Evolutionary conservation across 2,113 vertebrate genomes (phyloP).

Genomic region (Lynx canadensis): DNA sequence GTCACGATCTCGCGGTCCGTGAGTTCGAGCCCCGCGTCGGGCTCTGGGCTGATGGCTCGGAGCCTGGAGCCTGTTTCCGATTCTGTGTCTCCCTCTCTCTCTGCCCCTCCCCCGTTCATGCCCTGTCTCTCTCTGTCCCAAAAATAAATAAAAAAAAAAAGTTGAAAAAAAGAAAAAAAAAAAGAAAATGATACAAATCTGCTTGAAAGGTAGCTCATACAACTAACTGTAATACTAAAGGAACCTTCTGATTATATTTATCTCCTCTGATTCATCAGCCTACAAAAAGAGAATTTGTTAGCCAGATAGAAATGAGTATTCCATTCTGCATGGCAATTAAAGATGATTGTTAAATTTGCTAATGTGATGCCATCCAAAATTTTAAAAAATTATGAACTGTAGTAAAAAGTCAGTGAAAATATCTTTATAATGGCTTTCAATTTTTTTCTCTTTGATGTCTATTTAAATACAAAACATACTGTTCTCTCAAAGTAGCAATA

Average conservation of each 20-base stretch:
- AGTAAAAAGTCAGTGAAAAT: not conserved
- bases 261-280: not conserved
- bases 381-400: not conserved
- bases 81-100: too few species aligned
- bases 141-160: too few species aligned
- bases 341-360: not conserved
- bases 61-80: too few species aligned
- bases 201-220: not conserved
- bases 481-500: not conserved
- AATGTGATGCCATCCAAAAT: not conserved
- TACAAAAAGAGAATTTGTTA: not conserved
- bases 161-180: too few species aligned
- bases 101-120: too few species aligned
- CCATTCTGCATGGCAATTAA: not conserved
- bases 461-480: not conserved
- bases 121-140: too few species aligned
- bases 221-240: not conserved
- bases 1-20: too few species aligned
- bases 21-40: too few species aligned
- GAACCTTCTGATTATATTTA: not conserved
- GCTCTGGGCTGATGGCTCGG: too few species aligned
- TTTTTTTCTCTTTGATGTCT: not conserved
- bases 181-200: not conserved
- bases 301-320: not conserved
- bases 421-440: not conserved